Evolutionary conservation across 2,888 invertebrate genomes (phyloP).

Genomic region (Aromia moschata): DNA sequence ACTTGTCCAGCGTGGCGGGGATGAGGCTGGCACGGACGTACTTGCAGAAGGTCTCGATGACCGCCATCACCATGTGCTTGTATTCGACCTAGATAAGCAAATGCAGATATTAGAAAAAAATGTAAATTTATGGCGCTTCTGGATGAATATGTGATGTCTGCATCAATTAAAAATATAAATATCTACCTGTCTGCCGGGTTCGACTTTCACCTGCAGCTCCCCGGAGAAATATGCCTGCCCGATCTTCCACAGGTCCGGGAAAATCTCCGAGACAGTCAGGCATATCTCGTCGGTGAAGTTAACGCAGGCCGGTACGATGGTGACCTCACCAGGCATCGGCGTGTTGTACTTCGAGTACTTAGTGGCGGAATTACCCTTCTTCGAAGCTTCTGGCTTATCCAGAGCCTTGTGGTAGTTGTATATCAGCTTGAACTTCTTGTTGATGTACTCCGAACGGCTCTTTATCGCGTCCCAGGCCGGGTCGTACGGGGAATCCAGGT

Average conservation of each 20-base stretch:
- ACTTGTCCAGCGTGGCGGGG: slow-evolving; percentile 69
- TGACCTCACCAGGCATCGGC: slow-evolving; percentile 54
- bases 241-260: slow-evolving; percentile 95
- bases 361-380: slow-evolving; percentile 47
- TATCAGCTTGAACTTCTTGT: slow-evolving; percentile 72
- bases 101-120: no score
- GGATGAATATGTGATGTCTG: no score
- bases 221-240: slow-evolving; percentile 94
- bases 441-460: slow-evolving; percentile 83
- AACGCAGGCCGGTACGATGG: slow-evolving; percentile 72
- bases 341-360: slow-evolving; percentile 58
- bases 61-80: slow-evolving; percentile 81
- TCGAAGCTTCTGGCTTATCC: slow-evolving; percentile 55
- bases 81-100: slow-evolving; percentile 40
- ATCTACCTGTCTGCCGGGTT: slow-evolving; percentile 69
- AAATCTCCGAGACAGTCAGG: slow-evolving; percentile 76
- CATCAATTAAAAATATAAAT: slow-evolving; percentile 5
- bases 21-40: slow-evolving; percentile 79
- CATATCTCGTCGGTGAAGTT: slow-evolving; percentile 80
- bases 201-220: slow-evolving; percentile 80
- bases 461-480: slow-evolving; percentile 96
- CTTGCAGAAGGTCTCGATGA: slow-evolving; percentile 78
- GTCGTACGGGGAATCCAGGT: slow-evolving; percentile 82
- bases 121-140: no score
- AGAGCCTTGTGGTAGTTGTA: slow-evolving; percentile 70